phyloP scores from a whole-genome alignment of 2,113 vertebrate genomes.

The Mystacornis crossleyi region DNA sequence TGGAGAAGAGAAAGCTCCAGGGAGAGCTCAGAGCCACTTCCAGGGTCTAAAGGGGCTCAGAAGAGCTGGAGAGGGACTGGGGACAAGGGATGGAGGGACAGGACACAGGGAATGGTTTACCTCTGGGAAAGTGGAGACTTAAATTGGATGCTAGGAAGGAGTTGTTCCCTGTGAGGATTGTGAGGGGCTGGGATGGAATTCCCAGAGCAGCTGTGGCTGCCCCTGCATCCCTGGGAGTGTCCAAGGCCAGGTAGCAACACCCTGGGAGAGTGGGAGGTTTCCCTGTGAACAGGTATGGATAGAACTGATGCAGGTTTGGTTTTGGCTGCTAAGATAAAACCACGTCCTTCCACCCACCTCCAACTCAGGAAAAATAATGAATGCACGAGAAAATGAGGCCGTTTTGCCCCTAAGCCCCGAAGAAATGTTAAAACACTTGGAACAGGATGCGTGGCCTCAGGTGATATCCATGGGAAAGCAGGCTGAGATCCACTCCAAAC shows the following conservation, averaged over 20 bases:
- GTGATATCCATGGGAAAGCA: not conserved
- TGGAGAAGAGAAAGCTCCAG: not conserved
- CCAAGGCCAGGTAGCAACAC: not conserved
- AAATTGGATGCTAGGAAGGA: not conserved
- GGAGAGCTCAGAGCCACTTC: not conserved
- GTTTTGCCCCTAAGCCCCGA: not conserved
- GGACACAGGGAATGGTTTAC: not conserved
- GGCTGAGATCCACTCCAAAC: not conserved
- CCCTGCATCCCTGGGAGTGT: not conserved
- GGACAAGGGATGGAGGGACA: not conserved
- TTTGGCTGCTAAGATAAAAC: not conserved
- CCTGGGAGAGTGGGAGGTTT: not conserved
- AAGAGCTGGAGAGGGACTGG: not conserved
- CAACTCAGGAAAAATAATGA: not conserved
- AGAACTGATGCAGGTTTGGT: not conserved
- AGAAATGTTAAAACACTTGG: not conserved
- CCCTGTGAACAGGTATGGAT: not conserved
- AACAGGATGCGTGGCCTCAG: not conserved
- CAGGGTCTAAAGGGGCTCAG: not conserved
- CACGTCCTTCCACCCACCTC: rapidly evolving
- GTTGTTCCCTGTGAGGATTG: not conserved
- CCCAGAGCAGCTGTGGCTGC: not conserved
- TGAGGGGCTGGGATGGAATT: not conserved
- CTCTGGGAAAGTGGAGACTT: rapidly evolving
- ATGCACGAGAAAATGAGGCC: not conserved